These are phyloP conservation scores for Microctonus hyperodae DNA, from an alignment of 2,888 invertebrate species.

Conservation along the genomic window DNA sequence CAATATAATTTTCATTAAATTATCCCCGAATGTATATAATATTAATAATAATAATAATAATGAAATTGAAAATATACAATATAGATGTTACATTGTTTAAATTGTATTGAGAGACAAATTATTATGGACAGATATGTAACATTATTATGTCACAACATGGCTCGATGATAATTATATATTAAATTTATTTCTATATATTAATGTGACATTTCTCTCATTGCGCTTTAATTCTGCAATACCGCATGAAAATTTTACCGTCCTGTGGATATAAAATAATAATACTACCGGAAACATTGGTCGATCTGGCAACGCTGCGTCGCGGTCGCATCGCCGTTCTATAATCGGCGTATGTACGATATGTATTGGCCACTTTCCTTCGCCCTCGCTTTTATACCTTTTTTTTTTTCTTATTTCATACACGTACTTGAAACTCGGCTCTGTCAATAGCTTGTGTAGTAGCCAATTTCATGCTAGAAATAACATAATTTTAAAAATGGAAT, in stretches of 20 bases:
- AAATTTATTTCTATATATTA: not conserved
- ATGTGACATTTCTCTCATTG: not conserved
- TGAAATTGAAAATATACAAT: not conserved
- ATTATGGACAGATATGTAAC: not conserved
- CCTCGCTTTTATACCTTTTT: not conserved
- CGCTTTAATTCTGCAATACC: not conserved
- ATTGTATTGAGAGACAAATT: not conserved
- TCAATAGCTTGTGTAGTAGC: too few relatives aligned
- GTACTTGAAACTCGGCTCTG: too few relatives aligned
- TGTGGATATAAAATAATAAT: slow-evolving; percentile 6
- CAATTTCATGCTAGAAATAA: too few relatives aligned
- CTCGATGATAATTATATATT: not conserved
- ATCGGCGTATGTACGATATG: slow-evolving; percentile 9
- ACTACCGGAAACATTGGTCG: slow-evolving; percentile 12
- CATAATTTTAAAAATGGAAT: too few relatives aligned
- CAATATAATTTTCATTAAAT: not conserved
- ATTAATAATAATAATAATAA: not conserved
- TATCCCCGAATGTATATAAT: not conserved
- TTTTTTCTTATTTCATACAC: not conserved
- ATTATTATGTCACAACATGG: not conserved
- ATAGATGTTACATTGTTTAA: not conserved
- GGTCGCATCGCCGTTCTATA: slow-evolving; percentile 21
- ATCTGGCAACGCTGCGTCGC: slow-evolving; percentile 28
- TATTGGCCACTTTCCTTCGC: not conserved
- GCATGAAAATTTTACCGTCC: not conserved